Conservation (phyloP, 2,888 invertebrate genomes). For the Fragum whitleyi region DNA sequence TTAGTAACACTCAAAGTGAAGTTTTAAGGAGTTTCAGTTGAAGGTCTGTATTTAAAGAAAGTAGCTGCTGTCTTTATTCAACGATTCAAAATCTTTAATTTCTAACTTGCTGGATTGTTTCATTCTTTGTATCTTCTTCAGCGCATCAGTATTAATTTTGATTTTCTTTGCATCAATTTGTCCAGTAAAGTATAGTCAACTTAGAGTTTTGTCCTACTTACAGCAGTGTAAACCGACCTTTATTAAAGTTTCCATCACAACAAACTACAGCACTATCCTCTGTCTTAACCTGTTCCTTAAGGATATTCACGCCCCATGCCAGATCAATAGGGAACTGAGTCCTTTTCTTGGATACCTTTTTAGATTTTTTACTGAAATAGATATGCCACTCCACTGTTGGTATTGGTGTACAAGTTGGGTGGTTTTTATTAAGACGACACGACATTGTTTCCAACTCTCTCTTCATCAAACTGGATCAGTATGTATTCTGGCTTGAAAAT, state of each 20-base stretch:
- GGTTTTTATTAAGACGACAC: conserved; percentile 1
- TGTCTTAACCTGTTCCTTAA: conserved; percentile 54
- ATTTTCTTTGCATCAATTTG: conserved; percentile 22
- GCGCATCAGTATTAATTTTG: conserved; percentile 30
- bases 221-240: conserved; percentile 40
- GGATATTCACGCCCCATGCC: conserved; percentile 50
- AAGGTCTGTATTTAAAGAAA: conserved; percentile 9
- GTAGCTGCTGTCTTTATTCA: background rate
- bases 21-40: conserved; percentile 5
- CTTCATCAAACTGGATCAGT: conserved; percentile 53
- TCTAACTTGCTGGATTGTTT: background rate
- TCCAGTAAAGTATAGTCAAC: conserved; percentile 32
- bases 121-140: conserved; percentile 6
- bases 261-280: conserved; percentile 42
- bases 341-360: conserved; percentile 39
- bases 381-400: conserved; percentile 17
- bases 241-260: conserved; percentile 29
- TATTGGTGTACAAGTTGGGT: conserved; percentile 32
- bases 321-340: conserved; percentile 42
- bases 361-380: conserved; percentile 23
- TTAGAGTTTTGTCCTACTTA: conserved; percentile 38
- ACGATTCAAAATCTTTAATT: background rate
- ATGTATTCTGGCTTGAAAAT: conserved; percentile 46
- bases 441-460: conserved; percentile 39
- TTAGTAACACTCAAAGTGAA: background rate